Conservation (phyloP, 2,797 vertebrate species). For the Sternotherus odoratus region DNA sequence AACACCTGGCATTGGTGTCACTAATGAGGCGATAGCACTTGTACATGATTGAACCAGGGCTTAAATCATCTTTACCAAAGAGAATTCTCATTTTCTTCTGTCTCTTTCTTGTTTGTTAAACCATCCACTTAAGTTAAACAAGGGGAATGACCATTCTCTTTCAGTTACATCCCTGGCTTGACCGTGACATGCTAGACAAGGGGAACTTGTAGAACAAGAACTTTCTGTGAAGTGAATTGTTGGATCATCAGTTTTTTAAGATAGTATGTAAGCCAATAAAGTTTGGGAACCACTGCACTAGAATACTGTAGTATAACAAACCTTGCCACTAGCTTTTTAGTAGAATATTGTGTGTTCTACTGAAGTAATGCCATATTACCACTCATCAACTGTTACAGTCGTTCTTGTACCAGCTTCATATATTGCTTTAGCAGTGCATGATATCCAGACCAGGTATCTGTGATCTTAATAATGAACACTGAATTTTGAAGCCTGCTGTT, state of each 20-base stretch:
- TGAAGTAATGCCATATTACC: background rate
- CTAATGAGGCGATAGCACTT: background rate
- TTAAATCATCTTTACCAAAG: background rate
- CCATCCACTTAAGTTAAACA: background rate
- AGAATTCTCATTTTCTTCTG: background rate
- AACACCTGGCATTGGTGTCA: background rate
- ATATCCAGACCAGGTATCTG: background rate
- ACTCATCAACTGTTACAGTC: background rate
- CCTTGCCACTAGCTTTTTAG: background rate
- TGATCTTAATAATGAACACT: background rate
- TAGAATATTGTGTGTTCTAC: background rate
- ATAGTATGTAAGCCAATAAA: background rate
- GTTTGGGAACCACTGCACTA: background rate
- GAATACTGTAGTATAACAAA: background rate
- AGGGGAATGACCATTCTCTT: background rate
- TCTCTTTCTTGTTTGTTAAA: background rate
- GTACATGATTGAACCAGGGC: background rate
- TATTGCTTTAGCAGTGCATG: background rate
- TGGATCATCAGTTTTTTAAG: background rate
- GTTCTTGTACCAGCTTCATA: background rate
- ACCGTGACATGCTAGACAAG: background rate
- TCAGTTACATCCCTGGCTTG: background rate
- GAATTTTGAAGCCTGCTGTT: background rate
- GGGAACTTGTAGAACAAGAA: background rate
- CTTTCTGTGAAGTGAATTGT: background rate